Conservation (phyloP, 2,888 invertebrate genomes). For the Philopedon plagiatum region DNA sequence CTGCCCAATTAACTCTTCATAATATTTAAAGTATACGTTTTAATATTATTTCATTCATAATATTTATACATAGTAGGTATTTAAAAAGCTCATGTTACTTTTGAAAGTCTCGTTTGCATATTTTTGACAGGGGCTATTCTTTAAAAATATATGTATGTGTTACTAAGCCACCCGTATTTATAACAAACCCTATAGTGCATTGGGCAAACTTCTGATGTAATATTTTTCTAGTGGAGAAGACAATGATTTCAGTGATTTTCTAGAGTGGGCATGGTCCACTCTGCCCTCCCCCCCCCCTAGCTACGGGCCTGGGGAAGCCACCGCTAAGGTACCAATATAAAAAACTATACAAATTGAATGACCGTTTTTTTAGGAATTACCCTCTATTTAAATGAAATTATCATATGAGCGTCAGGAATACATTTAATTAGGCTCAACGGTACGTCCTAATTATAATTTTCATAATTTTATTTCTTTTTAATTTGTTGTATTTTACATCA, state of each 20-base stretch:
- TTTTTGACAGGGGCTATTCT: not conserved
- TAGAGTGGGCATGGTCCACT: too few species aligned
- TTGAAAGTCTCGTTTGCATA: not conserved
- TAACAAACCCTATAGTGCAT: too few species aligned
- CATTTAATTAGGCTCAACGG: conserved; percentile 30
- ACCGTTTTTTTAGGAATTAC: not conserved
- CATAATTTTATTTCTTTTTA: conserved; percentile 32
- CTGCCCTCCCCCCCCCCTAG: too few species aligned
- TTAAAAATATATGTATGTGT: not conserved
- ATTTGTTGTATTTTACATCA: conserved; percentile 15
- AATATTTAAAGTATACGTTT: conserved; percentile 20
- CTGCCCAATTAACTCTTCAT: conserved; percentile 30
- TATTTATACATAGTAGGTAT: conserved; percentile 17
- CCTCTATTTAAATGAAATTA: conserved; percentile 7
- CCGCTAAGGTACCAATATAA: too few species aligned
- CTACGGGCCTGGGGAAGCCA: too few species aligned
- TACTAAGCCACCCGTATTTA: too few species aligned
- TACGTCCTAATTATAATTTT: conserved; percentile 32
- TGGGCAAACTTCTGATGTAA: too few species aligned
- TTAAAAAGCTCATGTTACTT: conserved; percentile 1
- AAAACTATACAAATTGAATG: not conserved
- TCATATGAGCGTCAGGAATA: conserved; percentile 16
- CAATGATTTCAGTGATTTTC: too few species aligned
- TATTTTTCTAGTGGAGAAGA: too few species aligned
- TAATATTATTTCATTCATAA: conserved; percentile 30